Percentiles rank a stretch among this genome's conserved stretches.
Evolutionary conservation across 2,888 invertebrate genomes (phyloP).

Genomic region (Acanthosoma haemorrhoidale): DNA sequence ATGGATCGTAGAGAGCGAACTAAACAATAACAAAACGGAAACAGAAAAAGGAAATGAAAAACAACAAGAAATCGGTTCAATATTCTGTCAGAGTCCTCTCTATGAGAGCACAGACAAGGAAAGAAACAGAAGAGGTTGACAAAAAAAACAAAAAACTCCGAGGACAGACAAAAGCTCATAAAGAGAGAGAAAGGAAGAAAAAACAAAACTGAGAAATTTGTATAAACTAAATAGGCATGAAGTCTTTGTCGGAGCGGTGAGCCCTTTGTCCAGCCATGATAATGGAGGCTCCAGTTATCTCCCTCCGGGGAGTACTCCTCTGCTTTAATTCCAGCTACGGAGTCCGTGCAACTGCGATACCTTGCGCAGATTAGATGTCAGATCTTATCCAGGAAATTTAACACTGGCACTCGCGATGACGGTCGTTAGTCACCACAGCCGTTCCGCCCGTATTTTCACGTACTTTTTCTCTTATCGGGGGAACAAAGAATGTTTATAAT

Average conservation of each 20-base stretch:
- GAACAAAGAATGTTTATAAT: no score
- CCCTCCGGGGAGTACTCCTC: neutral
- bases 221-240: conserved; percentile 14
- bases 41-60: no score
- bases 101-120: neutral
- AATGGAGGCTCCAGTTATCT: neutral
- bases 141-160: neutral
- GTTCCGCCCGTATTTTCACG: neutral
- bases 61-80: neutral
- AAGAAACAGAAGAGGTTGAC: no score
- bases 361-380: neutral
- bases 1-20: neutral
- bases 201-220: conserved; percentile 5
- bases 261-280: conserved; percentile 2
- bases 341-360: neutral
- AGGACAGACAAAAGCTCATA: neutral
- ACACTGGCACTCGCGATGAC: neutral
- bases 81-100: neutral
- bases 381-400: neutral
- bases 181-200: neutral
- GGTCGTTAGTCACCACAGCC: neutral
- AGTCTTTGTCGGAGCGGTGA: neutral
- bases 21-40: conserved; percentile 2
- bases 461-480: no score
- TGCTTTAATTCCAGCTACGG: neutral